A percentile compares a stretch with the other conserved stretches of the same genome.
phyloP scores from a whole-genome alignment of 2,797 vertebrate genomes.

The Adrianichthys oophorus region DNA sequence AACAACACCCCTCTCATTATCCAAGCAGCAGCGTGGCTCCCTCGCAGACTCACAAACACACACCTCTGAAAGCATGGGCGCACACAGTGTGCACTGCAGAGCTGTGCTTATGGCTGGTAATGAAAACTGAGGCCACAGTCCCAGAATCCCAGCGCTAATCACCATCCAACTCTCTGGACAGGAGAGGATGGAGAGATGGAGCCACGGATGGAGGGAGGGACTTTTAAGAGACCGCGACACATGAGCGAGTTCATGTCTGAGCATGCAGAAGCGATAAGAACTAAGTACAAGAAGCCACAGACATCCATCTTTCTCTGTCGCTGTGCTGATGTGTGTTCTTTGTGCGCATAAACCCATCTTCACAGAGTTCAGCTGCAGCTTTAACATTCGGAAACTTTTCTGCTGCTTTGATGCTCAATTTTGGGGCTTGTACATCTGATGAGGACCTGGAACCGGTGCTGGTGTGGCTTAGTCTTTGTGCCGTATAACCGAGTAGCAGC shows the following conservation, averaged over 20 bases:
- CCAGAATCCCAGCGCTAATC: constrained; percentile 69
- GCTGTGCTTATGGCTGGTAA: constrained; percentile 72
- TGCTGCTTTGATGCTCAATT: too few species aligned
- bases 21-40: constrained; percentile 49
- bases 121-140: constrained; percentile 69
- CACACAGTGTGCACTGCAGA: constrained; percentile 36
- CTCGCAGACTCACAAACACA: constrained; percentile 22
- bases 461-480: too few species aligned
- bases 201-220: not conserved
- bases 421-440: too few species aligned
- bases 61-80: constrained; percentile 27
- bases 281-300: constrained; percentile 8
- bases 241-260: constrained; percentile 26
- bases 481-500: too few species aligned
- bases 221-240: constrained; percentile 12
- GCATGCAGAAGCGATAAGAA: constrained; percentile 21
- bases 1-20: constrained; percentile 64
- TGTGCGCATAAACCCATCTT: not conserved
- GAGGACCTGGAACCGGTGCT: too few species aligned
- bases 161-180: constrained; percentile 67
- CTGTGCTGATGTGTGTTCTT: not conserved
- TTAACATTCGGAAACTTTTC: too few species aligned
- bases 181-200: constrained; percentile 9
- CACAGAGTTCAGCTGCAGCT: too few species aligned
- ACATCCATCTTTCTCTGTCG: constrained; percentile 3